phyloP scores from a whole-genome alignment of 2,113 vertebrate species.

The Sprattus sprattus region DNA sequence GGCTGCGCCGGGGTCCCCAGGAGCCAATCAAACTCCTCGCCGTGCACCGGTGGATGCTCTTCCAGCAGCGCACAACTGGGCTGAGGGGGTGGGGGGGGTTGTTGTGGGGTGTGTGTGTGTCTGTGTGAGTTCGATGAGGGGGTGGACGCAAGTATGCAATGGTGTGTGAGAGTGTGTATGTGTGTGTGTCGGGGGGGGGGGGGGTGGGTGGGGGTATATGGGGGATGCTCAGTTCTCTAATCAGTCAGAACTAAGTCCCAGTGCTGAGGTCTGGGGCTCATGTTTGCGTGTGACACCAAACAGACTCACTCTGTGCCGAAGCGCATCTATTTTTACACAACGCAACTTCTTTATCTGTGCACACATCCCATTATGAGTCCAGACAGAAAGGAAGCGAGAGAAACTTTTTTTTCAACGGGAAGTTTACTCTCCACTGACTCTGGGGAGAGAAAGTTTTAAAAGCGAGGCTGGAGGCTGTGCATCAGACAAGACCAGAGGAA shows the following conservation, averaged over 20 bases:
- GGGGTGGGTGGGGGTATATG: constrained; percentile 47
- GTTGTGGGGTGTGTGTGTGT: constrained; percentile 41
- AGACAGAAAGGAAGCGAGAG: neutral
- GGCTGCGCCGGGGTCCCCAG: constrained; percentile 72
- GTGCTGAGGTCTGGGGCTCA: constrained; percentile 55
- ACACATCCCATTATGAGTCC: neutral
- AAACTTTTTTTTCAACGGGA: constrained; percentile 17
- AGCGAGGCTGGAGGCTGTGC: neutral
- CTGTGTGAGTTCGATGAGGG: constrained; percentile 57
- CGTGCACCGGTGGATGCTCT: constrained; percentile 75
- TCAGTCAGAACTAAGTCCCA: constrained; percentile 64
- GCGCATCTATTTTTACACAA: constrained; percentile 50
- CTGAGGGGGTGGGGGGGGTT: constrained; percentile 38
- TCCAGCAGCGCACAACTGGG: constrained; percentile 71
- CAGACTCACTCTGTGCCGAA: constrained; percentile 34
- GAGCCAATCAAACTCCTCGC: constrained; percentile 79
- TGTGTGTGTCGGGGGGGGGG: constrained; percentile 16
- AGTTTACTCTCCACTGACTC: constrained; percentile 13
- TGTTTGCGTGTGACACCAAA: constrained; percentile 38
- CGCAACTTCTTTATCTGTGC: constrained; percentile 33
- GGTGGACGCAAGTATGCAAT: constrained; percentile 18
- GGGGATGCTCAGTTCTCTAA: constrained; percentile 54
- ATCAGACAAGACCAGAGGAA: neutral
- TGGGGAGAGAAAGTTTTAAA: neutral
- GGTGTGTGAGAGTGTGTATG: constrained; percentile 16